A percentile compares a stretch with the other conserved stretches of the same genome.
These are phyloP conservation scores for Pristis pectinata DNA, from an alignment of 2,797 vertebrate species.

Conservation along the genomic window DNA sequence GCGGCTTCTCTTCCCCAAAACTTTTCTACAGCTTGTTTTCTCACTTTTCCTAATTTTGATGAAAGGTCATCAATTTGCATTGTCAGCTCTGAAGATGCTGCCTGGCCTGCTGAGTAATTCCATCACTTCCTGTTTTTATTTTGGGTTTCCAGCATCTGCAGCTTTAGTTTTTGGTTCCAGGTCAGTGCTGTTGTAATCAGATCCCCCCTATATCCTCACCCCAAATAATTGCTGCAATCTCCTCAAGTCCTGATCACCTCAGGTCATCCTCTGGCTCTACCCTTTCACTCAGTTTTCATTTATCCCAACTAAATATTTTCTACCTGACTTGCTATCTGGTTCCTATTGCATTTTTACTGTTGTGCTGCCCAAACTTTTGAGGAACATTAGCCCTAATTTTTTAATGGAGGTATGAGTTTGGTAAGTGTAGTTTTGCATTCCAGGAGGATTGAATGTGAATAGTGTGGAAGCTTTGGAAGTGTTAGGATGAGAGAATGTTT, in stretches of 20 bases:
- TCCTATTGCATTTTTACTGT: too few species aligned
- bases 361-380: background rate
- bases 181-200: too few species aligned
- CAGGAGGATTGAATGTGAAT: too few species aligned
- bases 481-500: background rate
- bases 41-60: too few species aligned
- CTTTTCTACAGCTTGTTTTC: too few species aligned
- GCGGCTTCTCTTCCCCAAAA: too few species aligned
- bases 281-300: background rate
- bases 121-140: too few species aligned
- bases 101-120: too few species aligned
- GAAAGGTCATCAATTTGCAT: too few species aligned
- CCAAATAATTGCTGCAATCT: background rate
- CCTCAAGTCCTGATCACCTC: background rate
- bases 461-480: background rate
- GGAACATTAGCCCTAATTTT: background rate
- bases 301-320: background rate
- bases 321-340: background rate
- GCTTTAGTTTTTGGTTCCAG: background rate
- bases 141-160: too few species aligned
- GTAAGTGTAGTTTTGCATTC: too few species aligned
- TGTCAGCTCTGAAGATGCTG: too few species aligned
- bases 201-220: background rate
- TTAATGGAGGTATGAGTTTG: background rate
- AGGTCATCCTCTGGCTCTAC: background rate